These are phyloP conservation scores for Hymenopus coronatus DNA, from an alignment of 2,888 invertebrate genomes.

Conservation along the genomic window DNA sequence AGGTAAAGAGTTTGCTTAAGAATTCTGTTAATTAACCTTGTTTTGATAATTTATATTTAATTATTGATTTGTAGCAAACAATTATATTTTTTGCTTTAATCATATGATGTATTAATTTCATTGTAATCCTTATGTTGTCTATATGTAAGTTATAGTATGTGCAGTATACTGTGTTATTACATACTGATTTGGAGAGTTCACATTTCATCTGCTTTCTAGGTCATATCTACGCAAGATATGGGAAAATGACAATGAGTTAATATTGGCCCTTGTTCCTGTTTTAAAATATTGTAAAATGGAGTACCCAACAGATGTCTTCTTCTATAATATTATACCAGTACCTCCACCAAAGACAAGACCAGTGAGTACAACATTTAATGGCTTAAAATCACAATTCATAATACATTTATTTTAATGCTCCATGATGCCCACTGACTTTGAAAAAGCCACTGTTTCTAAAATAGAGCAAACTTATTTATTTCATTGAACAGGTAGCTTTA, in stretches of 20 bases:
- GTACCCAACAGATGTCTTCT: constrained; percentile 79
- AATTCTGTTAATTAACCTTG: no score
- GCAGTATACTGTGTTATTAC: not conserved
- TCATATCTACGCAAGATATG: constrained; percentile 70
- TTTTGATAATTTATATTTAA: not conserved
- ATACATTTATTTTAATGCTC: no score
- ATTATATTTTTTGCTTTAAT: not conserved
- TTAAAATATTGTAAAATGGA: constrained; percentile 52
- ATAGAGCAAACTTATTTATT: no score
- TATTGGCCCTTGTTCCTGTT: constrained; percentile 70
- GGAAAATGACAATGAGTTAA: constrained; percentile 64
- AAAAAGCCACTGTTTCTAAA: no score
- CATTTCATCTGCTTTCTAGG: constrained; percentile 46
- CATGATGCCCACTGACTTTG: no score
- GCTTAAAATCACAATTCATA: no score
- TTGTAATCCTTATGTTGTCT: not conserved
- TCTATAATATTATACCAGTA: constrained; percentile 79
- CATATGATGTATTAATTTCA: not conserved
- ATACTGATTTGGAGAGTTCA: not conserved
- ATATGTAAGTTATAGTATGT: not conserved
- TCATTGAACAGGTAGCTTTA: no score
- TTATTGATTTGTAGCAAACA: no score
- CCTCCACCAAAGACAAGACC: constrained; percentile 86
- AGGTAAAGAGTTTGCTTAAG: constrained; percentile 35
- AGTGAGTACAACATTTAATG: constrained; percentile 37